These are phyloP conservation scores for Stenopsyche tienmushanensis DNA, from an alignment of 1,140 invertebrate species.

Conservation along the genomic window DNA sequence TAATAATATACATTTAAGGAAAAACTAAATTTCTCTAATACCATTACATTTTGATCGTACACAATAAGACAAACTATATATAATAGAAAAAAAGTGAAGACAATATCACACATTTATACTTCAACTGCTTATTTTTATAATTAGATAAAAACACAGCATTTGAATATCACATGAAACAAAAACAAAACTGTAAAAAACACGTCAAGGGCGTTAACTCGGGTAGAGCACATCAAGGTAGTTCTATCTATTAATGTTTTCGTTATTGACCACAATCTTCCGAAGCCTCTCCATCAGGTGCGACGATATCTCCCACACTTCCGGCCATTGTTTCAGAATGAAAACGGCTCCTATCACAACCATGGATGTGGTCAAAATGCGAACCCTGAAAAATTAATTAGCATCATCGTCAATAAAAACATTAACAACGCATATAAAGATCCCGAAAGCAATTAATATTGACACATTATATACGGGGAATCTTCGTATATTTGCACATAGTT, in stretches of 20 bases:
- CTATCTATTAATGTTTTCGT: constrained; percentile 27
- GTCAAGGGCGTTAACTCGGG: neutral
- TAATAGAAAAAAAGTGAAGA: constrained; percentile 14
- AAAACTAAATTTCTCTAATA: constrained; percentile 1
- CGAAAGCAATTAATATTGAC: too few species aligned
- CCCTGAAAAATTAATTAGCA: constrained; percentile 63
- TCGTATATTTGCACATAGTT: too few species aligned
- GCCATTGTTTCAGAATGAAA: constrained; percentile 85
- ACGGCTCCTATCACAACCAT: constrained; percentile 76
- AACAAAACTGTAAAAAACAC: constrained; percentile 1
- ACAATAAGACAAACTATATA: neutral
- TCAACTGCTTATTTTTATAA: constrained; percentile 9
- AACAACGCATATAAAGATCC: too few species aligned
- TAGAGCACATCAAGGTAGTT: neutral
- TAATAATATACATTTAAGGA: too few species aligned
- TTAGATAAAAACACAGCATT: constrained; percentile 14
- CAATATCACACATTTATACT: constrained; percentile 17
- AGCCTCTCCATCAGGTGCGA: constrained; percentile 49
- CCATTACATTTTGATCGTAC: neutral
- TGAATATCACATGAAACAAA: constrained; percentile 21
- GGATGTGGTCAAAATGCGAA: constrained; percentile 81
- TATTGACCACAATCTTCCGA: constrained; percentile 48
- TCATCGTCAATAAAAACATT: constrained; percentile 33
- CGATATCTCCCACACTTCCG: constrained; percentile 75
- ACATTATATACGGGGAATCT: too few species aligned